A percentile compares a stretch with the other conserved stretches of the same genome.
Conservation (phyloP, 2,113 vertebrate species). For the Laticauda laticaudata region DNA sequence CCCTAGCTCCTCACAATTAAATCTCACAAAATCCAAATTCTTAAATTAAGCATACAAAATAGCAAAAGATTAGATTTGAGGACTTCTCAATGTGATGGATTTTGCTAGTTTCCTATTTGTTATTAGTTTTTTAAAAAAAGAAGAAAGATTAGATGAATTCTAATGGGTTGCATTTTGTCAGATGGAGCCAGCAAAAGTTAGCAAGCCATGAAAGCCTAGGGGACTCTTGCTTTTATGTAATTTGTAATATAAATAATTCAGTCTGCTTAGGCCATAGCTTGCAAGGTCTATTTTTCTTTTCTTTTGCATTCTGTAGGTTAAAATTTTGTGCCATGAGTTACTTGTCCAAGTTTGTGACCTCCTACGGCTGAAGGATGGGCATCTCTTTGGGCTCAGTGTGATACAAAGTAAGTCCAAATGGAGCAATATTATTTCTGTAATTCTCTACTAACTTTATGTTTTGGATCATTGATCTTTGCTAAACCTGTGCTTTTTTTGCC, state of each 20-base stretch:
- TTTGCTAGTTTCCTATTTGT: neutral
- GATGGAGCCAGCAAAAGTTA: neutral
- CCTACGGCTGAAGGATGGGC: conserved; percentile 92
- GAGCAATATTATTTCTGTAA: neutral
- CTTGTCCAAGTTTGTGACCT: conserved; percentile 96
- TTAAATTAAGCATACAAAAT: neutral
- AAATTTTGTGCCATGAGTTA: conserved; percentile 92
- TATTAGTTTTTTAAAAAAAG: neutral
- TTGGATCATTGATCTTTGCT: neutral
- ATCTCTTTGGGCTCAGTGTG: conserved; percentile 96
- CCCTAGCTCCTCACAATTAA: neutral
- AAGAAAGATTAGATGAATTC: too few relatives aligned
- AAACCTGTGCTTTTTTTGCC: neutral
- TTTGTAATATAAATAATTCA: neutral
- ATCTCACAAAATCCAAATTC: neutral
- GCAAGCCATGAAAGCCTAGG: neutral
- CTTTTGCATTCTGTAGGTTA: conserved; percentile 76
- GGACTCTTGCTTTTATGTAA: neutral
- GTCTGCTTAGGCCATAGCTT: neutral
- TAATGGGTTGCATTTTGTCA: neutral
- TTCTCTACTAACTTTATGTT: neutral
- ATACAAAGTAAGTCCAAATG: conserved; percentile 88
- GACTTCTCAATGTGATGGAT: neutral
- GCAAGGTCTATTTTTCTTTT: neutral
- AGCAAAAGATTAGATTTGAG: neutral